phyloP scores from a whole-genome alignment of 1,140 invertebrate genomes.

The Andricus grossulariae region DNA sequence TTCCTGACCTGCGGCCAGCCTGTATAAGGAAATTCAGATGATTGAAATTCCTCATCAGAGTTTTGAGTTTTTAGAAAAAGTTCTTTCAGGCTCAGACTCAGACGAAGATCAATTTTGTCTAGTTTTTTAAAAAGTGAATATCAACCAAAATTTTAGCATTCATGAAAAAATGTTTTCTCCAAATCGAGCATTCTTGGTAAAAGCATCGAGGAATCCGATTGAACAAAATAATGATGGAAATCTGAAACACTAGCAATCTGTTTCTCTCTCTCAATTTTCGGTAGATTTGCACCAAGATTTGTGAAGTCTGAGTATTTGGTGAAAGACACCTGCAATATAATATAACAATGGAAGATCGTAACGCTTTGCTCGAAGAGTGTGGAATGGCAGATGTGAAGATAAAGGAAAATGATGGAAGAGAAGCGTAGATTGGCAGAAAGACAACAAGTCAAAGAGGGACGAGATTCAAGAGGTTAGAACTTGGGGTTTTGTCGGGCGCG shows the following conservation, averaged over 20 bases:
- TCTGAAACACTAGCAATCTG: neutral
- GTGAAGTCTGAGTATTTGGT: conserved; percentile 1
- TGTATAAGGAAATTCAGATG: too few species aligned
- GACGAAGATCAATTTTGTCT: too few species aligned
- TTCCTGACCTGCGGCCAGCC: too few species aligned
- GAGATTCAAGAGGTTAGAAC: conserved; percentile 50
- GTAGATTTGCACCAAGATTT: neutral
- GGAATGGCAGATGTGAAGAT: conserved; percentile 24
- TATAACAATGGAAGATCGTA: conserved; percentile 6
- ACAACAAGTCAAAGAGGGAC: conserved; percentile 34
- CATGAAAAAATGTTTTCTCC: too few species aligned
- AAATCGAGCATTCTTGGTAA: neutral
- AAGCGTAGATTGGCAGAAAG: conserved; percentile 22
- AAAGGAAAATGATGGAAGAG: conserved; percentile 33
- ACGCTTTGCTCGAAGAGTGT: neutral
- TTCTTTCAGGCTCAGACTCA: too few species aligned
- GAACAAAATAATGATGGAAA: neutral
- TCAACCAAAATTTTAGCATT: too few species aligned
- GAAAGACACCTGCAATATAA: neutral
- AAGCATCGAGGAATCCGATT: neutral
- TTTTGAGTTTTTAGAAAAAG: too few species aligned
- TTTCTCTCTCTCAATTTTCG: neutral
- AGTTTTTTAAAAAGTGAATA: too few species aligned
- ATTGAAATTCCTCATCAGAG: too few species aligned
- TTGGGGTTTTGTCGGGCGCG: conserved; percentile 8